phyloP scores from a whole-genome alignment of 1,140 invertebrate genomes.

The Aphaenogaster floridana region DNA sequence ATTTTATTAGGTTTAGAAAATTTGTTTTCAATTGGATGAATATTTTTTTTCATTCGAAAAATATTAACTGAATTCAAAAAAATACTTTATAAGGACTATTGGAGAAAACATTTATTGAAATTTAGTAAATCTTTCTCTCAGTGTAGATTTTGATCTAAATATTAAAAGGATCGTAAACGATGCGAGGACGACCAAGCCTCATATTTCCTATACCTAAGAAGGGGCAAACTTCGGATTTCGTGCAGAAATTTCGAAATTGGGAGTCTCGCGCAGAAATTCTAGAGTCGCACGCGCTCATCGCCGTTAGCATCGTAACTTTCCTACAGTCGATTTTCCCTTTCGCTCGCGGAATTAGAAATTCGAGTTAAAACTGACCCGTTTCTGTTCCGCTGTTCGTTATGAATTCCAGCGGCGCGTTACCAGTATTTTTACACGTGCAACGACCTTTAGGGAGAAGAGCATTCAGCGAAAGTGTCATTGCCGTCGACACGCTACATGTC shows the following conservation, averaged over 20 bases:
- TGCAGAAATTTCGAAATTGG: slow-evolving; percentile 12
- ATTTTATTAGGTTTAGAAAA: too few relatives aligned
- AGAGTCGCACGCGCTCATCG: slow-evolving; percentile 23
- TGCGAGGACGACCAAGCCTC: background rate
- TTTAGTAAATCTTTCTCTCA: too few relatives aligned
- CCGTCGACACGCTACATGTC: slow-evolving; percentile 52
- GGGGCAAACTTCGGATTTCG: background rate
- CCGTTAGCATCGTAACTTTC: slow-evolving; percentile 57
- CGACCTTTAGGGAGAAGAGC: slow-evolving; percentile 67
- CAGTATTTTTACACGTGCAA: slow-evolving; percentile 76
- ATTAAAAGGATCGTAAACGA: background rate
- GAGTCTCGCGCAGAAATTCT: slow-evolving; percentile 3
- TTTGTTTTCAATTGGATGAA: too few relatives aligned
- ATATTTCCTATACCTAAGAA: background rate
- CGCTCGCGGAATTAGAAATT: slow-evolving; percentile 76
- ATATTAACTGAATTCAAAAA: too few relatives aligned
- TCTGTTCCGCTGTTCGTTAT: slow-evolving; percentile 64
- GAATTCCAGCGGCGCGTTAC: slow-evolving; percentile 63
- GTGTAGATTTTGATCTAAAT: background rate
- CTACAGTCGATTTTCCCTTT: slow-evolving; percentile 74
- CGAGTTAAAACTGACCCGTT: slow-evolving; percentile 64
- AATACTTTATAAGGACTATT: too few relatives aligned
- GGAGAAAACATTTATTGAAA: too few relatives aligned
- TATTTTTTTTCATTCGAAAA: too few relatives aligned
- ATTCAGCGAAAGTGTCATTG: slow-evolving; percentile 73